Conservation (phyloP, 2,888 invertebrate species). For the Eulithis prunata region DNA sequence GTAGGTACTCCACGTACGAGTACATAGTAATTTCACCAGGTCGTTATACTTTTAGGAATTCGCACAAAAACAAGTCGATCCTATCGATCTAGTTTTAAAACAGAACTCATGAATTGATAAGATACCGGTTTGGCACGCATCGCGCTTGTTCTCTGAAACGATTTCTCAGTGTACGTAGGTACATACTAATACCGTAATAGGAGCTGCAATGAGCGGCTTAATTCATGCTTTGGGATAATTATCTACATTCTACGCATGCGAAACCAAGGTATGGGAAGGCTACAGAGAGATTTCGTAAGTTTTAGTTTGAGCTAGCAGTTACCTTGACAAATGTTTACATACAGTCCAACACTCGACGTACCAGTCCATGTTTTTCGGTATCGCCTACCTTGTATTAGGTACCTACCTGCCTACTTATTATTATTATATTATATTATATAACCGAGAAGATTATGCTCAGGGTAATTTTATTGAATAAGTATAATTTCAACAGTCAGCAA, state of each 20-base stretch:
- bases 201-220: slow-evolving; percentile 25
- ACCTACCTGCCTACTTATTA: no score
- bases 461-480: not conserved
- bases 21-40: not conserved
- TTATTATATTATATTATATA: no score
- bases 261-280: not conserved
- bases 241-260: slow-evolving; percentile 1
- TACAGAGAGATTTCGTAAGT: no score
- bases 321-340: no score
- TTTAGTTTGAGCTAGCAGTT: no score
- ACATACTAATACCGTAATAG: slow-evolving; percentile 12
- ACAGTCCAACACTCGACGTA: no score
- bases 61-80: slow-evolving; percentile 15
- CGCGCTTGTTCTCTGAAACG: slow-evolving; percentile 36
- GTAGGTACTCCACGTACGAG: no score
- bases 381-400: no score
- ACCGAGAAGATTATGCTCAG: no score
- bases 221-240: slow-evolving; percentile 6
- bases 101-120: slow-evolving; percentile 30
- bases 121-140: slow-evolving; percentile 27
- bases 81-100: slow-evolving; percentile 14
- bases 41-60: slow-evolving; percentile 17
- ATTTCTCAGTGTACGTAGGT: slow-evolving; percentile 29
- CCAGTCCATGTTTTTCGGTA: no score
- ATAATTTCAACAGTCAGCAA: not conserved